A percentile compares a stretch with the other conserved stretches of the same genome.
Conservation (phyloP, 1,140 invertebrate species). For the Caerostris darwini region DNA sequence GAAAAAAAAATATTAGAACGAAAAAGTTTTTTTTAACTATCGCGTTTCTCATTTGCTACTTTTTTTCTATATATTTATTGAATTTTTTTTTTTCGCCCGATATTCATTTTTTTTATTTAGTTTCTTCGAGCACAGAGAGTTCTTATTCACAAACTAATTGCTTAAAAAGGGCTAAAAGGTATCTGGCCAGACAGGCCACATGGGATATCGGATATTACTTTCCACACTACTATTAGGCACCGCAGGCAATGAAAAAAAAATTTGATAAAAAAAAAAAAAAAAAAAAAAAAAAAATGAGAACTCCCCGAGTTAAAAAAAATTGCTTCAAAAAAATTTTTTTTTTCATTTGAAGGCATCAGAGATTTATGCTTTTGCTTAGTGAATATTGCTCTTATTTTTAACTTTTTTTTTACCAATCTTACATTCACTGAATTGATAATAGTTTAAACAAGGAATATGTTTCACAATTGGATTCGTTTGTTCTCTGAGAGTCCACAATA, state of each 20-base stretch:
- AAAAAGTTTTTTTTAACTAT: constrained; percentile 9
- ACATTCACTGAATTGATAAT: not conserved
- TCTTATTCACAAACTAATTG: constrained; percentile 6
- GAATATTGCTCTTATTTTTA: not conserved
- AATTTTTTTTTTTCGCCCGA: not conserved
- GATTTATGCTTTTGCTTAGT: not conserved
- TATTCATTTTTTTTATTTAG: not conserved
- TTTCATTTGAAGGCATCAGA: not conserved
- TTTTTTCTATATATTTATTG: not conserved
- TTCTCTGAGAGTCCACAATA: not conserved
- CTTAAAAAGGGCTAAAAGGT: not conserved
- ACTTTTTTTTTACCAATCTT: not conserved
- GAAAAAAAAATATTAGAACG: not conserved
- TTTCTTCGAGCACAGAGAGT: not conserved
- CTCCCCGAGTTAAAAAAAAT: not conserved
- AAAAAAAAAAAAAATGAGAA: not conserved
- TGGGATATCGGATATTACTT: constrained; percentile 34
- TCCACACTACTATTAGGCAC: not conserved
- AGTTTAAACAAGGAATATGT: not conserved
- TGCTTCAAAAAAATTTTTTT: not conserved
- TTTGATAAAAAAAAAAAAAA: too few species aligned
- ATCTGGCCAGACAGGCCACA: not conserved
- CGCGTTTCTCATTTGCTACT: not conserved
- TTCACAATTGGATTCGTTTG: not conserved
- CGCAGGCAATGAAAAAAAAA: not conserved